These are phyloP conservation scores for Stegodyphus dumicola DNA, from an alignment of 1,140 invertebrate genomes.

Conservation along the genomic window DNA sequence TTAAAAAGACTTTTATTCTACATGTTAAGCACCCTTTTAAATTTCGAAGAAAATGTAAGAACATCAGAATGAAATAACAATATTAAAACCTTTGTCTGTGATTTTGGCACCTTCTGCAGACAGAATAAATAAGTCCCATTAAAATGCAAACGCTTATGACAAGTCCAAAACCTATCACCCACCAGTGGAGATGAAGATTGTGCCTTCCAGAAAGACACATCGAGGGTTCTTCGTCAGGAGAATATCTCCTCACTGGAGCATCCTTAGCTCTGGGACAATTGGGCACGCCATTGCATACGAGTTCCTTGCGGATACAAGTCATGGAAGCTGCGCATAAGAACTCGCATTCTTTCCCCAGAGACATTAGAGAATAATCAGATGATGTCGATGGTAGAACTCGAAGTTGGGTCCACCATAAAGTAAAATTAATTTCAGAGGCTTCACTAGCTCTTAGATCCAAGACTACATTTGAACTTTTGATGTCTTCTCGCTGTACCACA, in stretches of 20 bases:
- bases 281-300: conserved; percentile 86
- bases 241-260: conserved; percentile 8
- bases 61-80: background rate
- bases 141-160: conserved; percentile 39
- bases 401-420: conserved; percentile 63
- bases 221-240: conserved; percentile 53
- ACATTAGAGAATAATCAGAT: conserved; percentile 61
- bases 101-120: conserved; percentile 47
- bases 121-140: conserved; percentile 45
- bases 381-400: conserved; percentile 62
- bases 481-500: conserved; percentile 54
- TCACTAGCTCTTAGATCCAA: conserved; percentile 61
- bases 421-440: conserved; percentile 57
- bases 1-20: conserved; percentile 53
- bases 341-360: conserved; percentile 71
- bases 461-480: conserved; percentile 46
- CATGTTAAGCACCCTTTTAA: conserved; percentile 44
- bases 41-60: conserved; percentile 10
- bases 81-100: conserved; percentile 53
- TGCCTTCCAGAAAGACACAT: conserved; percentile 49
- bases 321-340: conserved; percentile 85
- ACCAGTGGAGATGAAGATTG: conserved; percentile 52
- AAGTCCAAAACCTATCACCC: conserved; percentile 51
- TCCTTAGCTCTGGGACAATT: conserved; percentile 77
- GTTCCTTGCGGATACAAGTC: conserved; percentile 81